Evolutionary conservation across 2,888 invertebrate genomes (phyloP).

Genomic region (Gasteruption jaculator): DNA sequence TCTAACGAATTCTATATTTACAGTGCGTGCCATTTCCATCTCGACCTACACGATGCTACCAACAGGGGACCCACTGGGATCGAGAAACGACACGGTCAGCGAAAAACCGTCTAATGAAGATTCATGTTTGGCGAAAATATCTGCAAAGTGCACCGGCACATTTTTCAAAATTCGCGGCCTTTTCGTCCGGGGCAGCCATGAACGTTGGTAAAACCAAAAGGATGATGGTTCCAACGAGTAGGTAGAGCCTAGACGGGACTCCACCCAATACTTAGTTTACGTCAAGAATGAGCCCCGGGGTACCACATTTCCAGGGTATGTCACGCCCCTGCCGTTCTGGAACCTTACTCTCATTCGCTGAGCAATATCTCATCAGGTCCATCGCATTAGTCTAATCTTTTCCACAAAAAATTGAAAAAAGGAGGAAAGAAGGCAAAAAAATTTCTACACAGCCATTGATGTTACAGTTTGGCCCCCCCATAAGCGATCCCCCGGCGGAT

Average conservation of each 20-base stretch:
- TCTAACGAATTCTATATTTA: too few species aligned
- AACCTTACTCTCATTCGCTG: constrained; percentile 52
- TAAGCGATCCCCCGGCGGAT: constrained; percentile 24
- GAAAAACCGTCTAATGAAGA: too few species aligned
- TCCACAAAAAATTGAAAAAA: constrained; percentile 44
- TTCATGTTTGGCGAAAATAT: too few species aligned
- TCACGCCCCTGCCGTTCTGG: constrained; percentile 53
- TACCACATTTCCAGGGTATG: constrained; percentile 61
- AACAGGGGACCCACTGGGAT: too few species aligned
- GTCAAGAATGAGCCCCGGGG: constrained; percentile 50
- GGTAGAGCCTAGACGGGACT: constrained; percentile 51
- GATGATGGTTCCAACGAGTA: constrained; percentile 50
- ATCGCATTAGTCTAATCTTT: constrained; percentile 54
- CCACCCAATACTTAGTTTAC: constrained; percentile 58
- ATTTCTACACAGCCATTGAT: constrained; percentile 50
- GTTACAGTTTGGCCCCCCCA: constrained; percentile 22
- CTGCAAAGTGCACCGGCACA: constrained; percentile 7
- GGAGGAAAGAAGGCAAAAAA: constrained; percentile 32
- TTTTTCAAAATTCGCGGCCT: constrained; percentile 20
- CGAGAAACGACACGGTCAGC: too few species aligned
- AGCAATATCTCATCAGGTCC: constrained; percentile 50
- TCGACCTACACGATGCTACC: too few species aligned
- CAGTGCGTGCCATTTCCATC: too few species aligned
- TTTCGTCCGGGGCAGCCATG: constrained; percentile 38
- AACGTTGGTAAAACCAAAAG: too few species aligned